Percentiles rank a stretch among this genome's conserved stretches.
phyloP scores from a whole-genome alignment of 2,888 invertebrate species.

The Caenorhabditis becei region DNA sequence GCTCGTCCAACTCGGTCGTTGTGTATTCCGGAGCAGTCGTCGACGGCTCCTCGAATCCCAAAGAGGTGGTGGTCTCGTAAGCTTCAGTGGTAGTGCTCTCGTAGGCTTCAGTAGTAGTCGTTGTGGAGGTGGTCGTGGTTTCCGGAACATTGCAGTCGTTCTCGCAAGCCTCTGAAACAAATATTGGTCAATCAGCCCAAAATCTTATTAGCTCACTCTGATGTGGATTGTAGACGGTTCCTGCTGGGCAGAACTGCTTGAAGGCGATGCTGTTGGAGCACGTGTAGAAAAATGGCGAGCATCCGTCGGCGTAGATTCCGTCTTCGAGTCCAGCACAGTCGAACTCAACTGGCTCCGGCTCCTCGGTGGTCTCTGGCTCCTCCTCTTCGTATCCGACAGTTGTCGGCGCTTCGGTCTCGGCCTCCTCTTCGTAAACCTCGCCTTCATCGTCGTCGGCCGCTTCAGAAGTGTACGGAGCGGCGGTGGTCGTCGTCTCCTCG shows the following conservation, averaged over 20 bases:
- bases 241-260: constrained; percentile 50
- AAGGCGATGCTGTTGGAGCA: constrained; percentile 44
- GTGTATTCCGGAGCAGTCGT: too few species aligned
- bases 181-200: background rate
- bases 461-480: constrained; percentile 2
- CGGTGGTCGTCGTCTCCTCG: constrained; percentile 10
- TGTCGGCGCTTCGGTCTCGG: background rate
- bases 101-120: background rate
- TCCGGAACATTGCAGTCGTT: constrained; percentile 32
- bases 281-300: constrained; percentile 52
- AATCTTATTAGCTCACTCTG: constrained; percentile 15
- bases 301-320: constrained; percentile 63
- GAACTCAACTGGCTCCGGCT: constrained; percentile 41
- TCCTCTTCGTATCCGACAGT: constrained; percentile 19
- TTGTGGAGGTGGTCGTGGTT: constrained; percentile 8
- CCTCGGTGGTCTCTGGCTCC: constrained; percentile 28
- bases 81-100: constrained; percentile 5
- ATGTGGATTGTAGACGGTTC: constrained; percentile 48
- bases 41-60: too few species aligned
- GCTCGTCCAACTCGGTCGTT: too few species aligned
- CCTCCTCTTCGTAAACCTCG: constrained; percentile 21
- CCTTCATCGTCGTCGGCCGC: constrained; percentile 24
- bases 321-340: constrained; percentile 50
- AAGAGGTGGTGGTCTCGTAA: constrained; percentile 16
- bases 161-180: constrained; percentile 53